Evolutionary conservation across 2,113 vertebrate species (phyloP).

Genomic region (Chitala chitala): DNA sequence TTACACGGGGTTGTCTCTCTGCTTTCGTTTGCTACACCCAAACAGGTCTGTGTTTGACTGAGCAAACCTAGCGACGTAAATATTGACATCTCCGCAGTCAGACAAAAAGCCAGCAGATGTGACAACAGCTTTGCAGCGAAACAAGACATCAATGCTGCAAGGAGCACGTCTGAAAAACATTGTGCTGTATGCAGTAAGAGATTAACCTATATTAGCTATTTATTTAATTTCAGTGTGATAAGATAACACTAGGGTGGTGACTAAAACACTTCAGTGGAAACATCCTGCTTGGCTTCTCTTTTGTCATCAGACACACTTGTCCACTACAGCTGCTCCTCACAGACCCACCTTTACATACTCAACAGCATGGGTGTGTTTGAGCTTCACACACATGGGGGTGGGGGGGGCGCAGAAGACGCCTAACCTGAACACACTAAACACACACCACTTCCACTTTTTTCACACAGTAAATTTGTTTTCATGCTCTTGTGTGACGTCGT

Average conservation of each 20-base stretch:
- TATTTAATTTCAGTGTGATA: neutral
- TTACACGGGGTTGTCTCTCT: neutral
- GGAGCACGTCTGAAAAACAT: neutral
- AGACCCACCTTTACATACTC: too few species aligned
- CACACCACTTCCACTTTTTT: too few species aligned
- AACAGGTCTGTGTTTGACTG: neutral
- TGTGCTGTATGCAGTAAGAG: neutral
- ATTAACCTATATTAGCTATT: neutral
- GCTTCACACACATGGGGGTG: too few species aligned
- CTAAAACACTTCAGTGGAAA: neutral
- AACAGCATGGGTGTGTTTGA: too few species aligned
- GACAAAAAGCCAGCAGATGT: neutral
- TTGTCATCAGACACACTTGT: neutral
- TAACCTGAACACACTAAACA: too few species aligned
- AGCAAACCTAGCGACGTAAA: constrained; percentile 15
- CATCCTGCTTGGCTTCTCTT: neutral
- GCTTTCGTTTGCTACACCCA: neutral
- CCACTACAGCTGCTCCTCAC: neutral
- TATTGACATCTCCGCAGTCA: constrained; percentile 2
- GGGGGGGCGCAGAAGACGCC: too few species aligned
- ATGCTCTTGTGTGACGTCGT: too few species aligned
- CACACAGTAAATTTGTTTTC: too few species aligned
- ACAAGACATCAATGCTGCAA: neutral
- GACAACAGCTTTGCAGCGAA: neutral
- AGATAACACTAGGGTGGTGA: neutral